A percentile compares a stretch with the other conserved stretches of the same genome.
Evolutionary conservation across 2,888 invertebrate species (phyloP).

Genomic region (Salticus scenicus): DNA sequence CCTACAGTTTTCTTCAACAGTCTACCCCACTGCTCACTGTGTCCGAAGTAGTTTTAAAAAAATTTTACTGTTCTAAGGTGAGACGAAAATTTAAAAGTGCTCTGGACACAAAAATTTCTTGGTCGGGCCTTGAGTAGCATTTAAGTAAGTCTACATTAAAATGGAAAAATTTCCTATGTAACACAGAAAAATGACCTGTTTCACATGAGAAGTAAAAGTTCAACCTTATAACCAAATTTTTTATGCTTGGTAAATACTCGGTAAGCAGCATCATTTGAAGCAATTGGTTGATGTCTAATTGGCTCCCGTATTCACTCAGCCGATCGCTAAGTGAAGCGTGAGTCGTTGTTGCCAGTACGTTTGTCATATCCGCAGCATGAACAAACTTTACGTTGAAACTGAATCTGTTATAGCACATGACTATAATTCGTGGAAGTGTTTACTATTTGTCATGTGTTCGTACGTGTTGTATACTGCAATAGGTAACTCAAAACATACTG

Average conservation of each 20-base stretch:
- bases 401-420: not conserved
- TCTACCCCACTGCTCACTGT: too few species aligned
- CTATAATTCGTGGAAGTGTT: slow-evolving; percentile 25
- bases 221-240: not conserved
- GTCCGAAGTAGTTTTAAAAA: too few species aligned
- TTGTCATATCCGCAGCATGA: slow-evolving; percentile 11
- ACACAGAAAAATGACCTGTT: not conserved
- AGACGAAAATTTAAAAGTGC: too few species aligned
- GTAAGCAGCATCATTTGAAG: slow-evolving; percentile 6
- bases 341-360: not conserved
- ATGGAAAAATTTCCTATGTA: too few species aligned
- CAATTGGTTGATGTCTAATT: slow-evolving; percentile 9
- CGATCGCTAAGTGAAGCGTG: slow-evolving; percentile 16
- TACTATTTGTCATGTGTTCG: slow-evolving; percentile 18
- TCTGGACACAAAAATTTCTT: too few species aligned
- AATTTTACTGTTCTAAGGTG: too few species aligned
- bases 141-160: too few species aligned
- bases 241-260: not conserved
- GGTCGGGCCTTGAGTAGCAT: too few species aligned
- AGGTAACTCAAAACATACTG: not conserved
- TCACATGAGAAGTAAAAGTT: not conserved
- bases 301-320: not conserved
- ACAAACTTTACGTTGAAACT: not conserved
- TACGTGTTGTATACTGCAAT: slow-evolving; percentile 6
- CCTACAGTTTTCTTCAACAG: too few species aligned